Evolutionary conservation across 1,140 invertebrate species (phyloP).

Genomic region (Achroia grisella): DNA sequence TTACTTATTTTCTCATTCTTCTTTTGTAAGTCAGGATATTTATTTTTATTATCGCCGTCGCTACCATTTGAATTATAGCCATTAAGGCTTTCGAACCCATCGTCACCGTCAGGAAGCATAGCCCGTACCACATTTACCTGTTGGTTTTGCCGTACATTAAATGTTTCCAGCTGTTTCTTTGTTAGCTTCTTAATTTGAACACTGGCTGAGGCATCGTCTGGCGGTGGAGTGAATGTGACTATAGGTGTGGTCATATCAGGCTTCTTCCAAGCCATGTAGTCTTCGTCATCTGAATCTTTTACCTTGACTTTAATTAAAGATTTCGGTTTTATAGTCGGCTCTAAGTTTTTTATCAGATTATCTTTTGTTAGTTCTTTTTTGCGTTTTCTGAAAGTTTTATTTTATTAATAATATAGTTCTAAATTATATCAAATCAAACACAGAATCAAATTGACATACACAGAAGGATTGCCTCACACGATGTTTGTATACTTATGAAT

Average conservation of each 20-base stretch:
- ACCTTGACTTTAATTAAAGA: conserved; percentile 42
- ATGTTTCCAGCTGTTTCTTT: conserved; percentile 60
- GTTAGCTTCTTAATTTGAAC: conserved; percentile 48
- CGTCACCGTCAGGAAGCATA: conserved; percentile 77
- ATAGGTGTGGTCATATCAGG: conserved; percentile 43
- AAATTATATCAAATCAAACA: neutral
- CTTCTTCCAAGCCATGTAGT: conserved; percentile 66
- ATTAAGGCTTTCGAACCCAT: conserved; percentile 90
- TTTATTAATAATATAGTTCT: neutral
- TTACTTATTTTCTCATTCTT: conserved; percentile 1
- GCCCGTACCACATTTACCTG: conserved; percentile 28
- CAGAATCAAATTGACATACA: too few relatives aligned
- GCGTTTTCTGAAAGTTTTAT: conserved; percentile 46
- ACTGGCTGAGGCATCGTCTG: conserved; percentile 33
- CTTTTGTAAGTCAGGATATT: conserved; percentile 4
- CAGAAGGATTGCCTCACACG: too few relatives aligned
- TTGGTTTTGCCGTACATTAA: conserved; percentile 46
- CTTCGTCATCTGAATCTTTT: conserved; percentile 67
- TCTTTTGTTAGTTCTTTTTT: conserved; percentile 53
- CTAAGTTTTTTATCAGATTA: conserved; percentile 31
- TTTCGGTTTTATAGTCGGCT: conserved; percentile 36
- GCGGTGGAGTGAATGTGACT: conserved; percentile 57
- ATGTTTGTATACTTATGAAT: too few relatives aligned
- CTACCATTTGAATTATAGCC: conserved; percentile 85
- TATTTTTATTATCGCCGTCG: conserved; percentile 43